Evolutionary conservation across 2,113 vertebrate genomes (phyloP).

Genomic region (Neolamprologus caudopunctatus): DNA sequence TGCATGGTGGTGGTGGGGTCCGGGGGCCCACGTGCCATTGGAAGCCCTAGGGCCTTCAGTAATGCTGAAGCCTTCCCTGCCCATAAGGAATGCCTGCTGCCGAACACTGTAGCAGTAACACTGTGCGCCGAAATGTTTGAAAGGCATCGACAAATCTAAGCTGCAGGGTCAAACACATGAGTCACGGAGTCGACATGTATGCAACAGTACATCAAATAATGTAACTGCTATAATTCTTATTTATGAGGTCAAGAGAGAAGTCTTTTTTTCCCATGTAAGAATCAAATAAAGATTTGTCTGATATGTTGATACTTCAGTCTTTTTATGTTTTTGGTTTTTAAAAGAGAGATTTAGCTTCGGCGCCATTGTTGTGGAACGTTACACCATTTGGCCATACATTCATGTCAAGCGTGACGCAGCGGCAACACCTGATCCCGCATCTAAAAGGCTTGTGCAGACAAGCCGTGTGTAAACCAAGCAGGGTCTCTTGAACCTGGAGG

Average conservation of each 20-base stretch:
- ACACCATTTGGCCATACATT: slow-evolving; percentile 1
- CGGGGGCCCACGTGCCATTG: not conserved
- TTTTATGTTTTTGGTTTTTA: not conserved
- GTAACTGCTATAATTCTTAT: not conserved
- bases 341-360: not conserved
- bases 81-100: not conserved
- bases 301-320: not conserved
- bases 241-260: not conserved
- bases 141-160: not conserved
- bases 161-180: not conserved
- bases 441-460: slow-evolving; percentile 21
- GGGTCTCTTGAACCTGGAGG: not conserved
- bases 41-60: not conserved
- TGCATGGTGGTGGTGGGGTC: not conserved
- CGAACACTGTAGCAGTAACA: not conserved
- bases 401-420: not conserved
- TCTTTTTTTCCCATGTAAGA: not conserved
- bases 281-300: not conserved
- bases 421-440: slow-evolving; percentile 30
- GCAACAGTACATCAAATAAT: not conserved
- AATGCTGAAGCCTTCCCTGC: fast-evolving
- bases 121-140: not conserved
- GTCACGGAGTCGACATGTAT: not conserved
- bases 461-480: slow-evolving; percentile 4
- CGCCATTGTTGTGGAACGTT: not conserved